Base-by-base conservation (phyloP, 2,113 vertebrate species). In the Corythoichthys intestinalis region DNA sequence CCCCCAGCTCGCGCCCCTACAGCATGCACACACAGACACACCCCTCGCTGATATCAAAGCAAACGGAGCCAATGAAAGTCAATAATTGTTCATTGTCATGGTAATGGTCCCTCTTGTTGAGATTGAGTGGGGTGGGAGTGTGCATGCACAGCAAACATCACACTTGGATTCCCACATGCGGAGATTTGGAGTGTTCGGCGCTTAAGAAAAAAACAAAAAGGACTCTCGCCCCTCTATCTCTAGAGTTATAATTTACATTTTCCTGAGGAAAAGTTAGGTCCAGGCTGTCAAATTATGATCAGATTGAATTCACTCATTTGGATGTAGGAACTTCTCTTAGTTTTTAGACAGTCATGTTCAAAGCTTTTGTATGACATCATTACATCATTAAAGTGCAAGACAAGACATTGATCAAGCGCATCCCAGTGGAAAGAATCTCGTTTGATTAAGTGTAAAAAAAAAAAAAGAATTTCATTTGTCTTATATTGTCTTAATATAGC, bases 81-180 rank as follows among this genome's bases (percentile, higher is more conserved):
- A 94, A 89, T 88, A 91, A 91, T 90, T 88, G 83, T 74, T 67
- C 80, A 92, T 93, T 93, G 84, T 91, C 75, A 93, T 89, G 89
- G 79, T 88, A 93, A 94, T 90, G 63, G 11, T 48, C 59, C 72
- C 79, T 81, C 83, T 85, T 81, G 78, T 82, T 79, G 75, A 78
- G 84, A 74, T 83, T 75, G 72, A 88, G 82, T 79, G 78, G 74
- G 75, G 82, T 77, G 86, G 75, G 76, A 80, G 79, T 75, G 78
- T 52, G 72, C 78, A 72, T 82, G 83, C 85, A 83, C 77, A 71
- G 84, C 84, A 85, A 90, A 88, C 86, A 88, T 81, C 78, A 75
- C 80, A 75, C 64, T 70, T 74, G 41, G 82, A 86, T 88, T 90
- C 88, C 88, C 86, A 87, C 85, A 88, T 90, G 85, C 84, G 83